Evolutionary conservation across 2,797 vertebrate species (phyloP), one percentile per base, ranked within the genome.

Genomic region (Pterois miles): DNA sequence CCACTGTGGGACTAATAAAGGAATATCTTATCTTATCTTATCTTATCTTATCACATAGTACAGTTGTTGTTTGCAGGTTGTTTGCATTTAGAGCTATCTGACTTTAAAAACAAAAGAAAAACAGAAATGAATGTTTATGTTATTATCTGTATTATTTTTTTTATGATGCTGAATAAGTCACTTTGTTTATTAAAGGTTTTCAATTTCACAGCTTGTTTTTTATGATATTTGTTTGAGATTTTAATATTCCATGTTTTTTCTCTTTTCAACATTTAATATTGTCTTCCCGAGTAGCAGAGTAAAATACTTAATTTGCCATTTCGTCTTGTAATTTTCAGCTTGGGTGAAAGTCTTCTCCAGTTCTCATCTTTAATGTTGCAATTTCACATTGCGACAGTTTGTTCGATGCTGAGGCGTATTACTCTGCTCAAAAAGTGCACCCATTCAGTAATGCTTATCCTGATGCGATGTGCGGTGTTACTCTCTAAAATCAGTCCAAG

Each of bases 381-480:
- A 76, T 84, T 82, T 82, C 65, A 68, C 33, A 16, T 80, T 0
- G 12, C 46, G 78, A 29, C 78, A 74, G 56, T 82, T 80, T 82
- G 18, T 76, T 20, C 73, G 59, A 79, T 75, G 65, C 81, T 36
- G 54, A 65, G n/a, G 58, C 29, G 3, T 53, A 53, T 69, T 73
- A 48, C 82, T 73, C 67, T n/a, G 57, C 71, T 79, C 59, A 54
- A 80, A 80, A 63, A 78, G 38, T 33, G 43, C 64, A 40, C 58
- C 70, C 71, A 50, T 81, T 82, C 71, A 80, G 52, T 88, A 68
- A 77, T 77, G 60, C 58, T 69, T 56, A 58, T 69, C 84, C 73
- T 91, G 86, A 91, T 90, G 88, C 68, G 89, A 87, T 81, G 73
- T 74, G 70, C 53, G 76, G 73, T 82, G 84, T 87, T 89, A 80